Base-by-base conservation (phyloP, 2,113 vertebrate species). In the Canis aureus region DNA sequence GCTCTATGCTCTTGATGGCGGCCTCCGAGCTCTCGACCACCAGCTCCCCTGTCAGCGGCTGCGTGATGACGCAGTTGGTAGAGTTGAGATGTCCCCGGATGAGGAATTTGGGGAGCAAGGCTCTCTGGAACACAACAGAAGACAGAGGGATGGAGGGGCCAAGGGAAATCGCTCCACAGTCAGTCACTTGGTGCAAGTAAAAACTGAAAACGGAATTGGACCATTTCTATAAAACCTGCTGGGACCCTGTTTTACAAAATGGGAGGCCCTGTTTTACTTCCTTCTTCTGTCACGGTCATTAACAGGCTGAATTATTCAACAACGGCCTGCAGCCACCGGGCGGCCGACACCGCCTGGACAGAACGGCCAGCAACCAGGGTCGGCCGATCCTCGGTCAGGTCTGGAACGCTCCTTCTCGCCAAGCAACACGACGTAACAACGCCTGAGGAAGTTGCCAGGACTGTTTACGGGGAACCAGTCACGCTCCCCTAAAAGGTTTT, bases 1-100 rank as follows among this genome's bases (percentile, higher is more conserved):
- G 99, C 95, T 99, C 99, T 0, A 99, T 99, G 74, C 99, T 99
- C 95, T 99, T 99, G 85, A 99, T 97, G 55, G 99, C 98, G 0
- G 99, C 99, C 25, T 99, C 99, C 0, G 99, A 99, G 53, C 98
- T 99, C 98, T 99, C 99, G 87, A 99, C 99, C 93, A 99, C 95
- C 98, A 99, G 98, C 97, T 99, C 99, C 1, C 99, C 99, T 0
- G 99, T 99, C 43, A 99, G 98, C 0, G 99, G 99, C 98, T 99
- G 99, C 0, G 99, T 99, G 98, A 99, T 99, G 76, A 99, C 94
- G 0, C 99, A 99, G 98, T 98, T 99, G 53, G 99, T 99, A 43
- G 99, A 99, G 38, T 99, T 99, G 73, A 99, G 98, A 55, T 99
- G 99, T 3, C 99, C 99, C 93, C 99, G 95, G 98, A 99, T 99